Base-by-base conservation (phyloP, 2,888 invertebrate genomes). In the Malthinus seriepunctatus region DNA sequence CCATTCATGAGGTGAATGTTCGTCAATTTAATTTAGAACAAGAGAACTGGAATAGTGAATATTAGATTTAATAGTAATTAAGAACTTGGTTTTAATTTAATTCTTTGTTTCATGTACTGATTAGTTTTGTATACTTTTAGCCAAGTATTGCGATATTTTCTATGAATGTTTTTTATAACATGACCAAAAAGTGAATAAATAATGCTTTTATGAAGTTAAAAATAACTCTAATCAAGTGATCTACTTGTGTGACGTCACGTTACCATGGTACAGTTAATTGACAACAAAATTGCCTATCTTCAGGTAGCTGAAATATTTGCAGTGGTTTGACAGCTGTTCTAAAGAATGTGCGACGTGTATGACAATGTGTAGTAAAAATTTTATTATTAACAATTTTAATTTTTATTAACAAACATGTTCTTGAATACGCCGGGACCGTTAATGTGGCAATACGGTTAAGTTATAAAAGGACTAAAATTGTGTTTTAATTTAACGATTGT, bases 301-400 rank as follows among this genome's bases (percentile, higher is more conserved):
- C 23, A 39, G 39, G 39, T 39, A 39, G 34, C 32, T 15, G 50
- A 48, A 33, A 56, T 42, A 47, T 56, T 44, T 48, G 47, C 51
- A 49, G 56, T 56, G 54, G 53, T 60, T 62, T 65, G 63, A 66
- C 66, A 64, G 64, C 58, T 63, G 64, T 59, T 56, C 57, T 53
- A 64, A 54, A 67, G 69, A 72, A 71, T 70, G 73, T 73, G 71
- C 73, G 71, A 74, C 74, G 74, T 74, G 74, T 72, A 70, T 68
- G 62, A 64, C 67, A 69, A 48, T 61, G 63, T 65, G 70, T 69
- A 68, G 69, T 66, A 64, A 71, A 73, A 69, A 72, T 69, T 69
- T 68, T 56, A 56, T 35, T 44, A 38, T 23, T 23, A 23, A 23
- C 23, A 23, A 23, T 23, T 23, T 23, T 23, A 23, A 5, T 23